Conservation (phyloP, 2,797 vertebrate species). For the Knipowitschia caucasica region DNA sequence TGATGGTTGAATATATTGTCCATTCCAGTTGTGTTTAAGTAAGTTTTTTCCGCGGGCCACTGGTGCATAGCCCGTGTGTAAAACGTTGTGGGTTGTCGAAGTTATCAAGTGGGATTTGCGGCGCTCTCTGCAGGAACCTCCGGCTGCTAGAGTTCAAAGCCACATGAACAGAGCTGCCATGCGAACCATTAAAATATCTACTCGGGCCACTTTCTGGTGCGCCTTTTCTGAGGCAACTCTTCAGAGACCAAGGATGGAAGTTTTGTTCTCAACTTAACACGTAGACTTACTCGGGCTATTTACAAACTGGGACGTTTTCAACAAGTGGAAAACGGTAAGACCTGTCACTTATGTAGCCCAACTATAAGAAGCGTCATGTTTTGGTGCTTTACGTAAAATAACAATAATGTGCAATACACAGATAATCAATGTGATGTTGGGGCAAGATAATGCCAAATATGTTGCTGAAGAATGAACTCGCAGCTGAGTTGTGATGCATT, state of each 20-base stretch:
- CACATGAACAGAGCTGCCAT: conserved; percentile 93
- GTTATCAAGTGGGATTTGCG: conserved; percentile 99
- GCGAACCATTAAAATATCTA: conserved; percentile 95
- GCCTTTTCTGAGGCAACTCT: conserved; percentile 84
- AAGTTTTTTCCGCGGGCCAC: conserved; percentile 59
- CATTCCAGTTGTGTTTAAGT: conserved; percentile 39
- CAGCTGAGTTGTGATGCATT: conserved; percentile 27
- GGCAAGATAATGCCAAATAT: conserved; percentile 32
- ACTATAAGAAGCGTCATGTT: background rate
- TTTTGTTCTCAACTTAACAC: conserved; percentile 54
- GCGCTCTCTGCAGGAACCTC: conserved; percentile 94
- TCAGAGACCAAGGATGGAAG: conserved; percentile 59
- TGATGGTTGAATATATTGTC: conserved; percentile 50
- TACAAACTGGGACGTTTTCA: conserved; percentile 68
- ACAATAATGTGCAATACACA: background rate
- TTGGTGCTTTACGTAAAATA: conserved; percentile 1
- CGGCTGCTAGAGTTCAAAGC: conserved; percentile 96
- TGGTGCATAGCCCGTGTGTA: conserved; percentile 77
- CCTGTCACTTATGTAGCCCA: conserved; percentile 18
- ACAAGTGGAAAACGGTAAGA: conserved; percentile 86
- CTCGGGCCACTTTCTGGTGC: conserved; percentile 85
- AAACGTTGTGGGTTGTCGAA: conserved; percentile 93
- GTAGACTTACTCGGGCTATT: conserved; percentile 34
- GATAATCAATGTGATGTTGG: conserved; percentile 12
- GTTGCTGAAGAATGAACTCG: conserved; percentile 26